Conservation (phyloP, 37 sponge, comb jelly and placozoan species). For the Haliclona indistincta region DNA sequence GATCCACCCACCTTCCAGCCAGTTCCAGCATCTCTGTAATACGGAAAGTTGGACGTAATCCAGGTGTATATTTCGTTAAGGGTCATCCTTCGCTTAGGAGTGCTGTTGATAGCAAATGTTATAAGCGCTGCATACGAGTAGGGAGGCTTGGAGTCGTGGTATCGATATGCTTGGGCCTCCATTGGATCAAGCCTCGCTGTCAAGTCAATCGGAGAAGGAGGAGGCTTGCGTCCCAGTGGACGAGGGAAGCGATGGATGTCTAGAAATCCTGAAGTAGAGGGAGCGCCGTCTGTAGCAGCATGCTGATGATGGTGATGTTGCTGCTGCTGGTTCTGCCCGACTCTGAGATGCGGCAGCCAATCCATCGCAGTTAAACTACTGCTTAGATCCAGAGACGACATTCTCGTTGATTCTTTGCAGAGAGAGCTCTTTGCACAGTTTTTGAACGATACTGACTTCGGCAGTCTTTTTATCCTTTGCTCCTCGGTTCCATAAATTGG, state of each 20-base stretch:
- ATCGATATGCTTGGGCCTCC: constrained; percentile 68
- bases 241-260: neutral
- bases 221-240: constrained; percentile 60
- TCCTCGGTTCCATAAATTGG: too few species aligned
- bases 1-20: constrained; percentile 90
- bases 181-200: constrained; percentile 69
- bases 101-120: constrained; percentile 93
- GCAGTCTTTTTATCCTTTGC: too few species aligned
- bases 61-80: constrained; percentile 94
- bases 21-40: constrained; percentile 86
- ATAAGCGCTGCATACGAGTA: constrained; percentile 94
- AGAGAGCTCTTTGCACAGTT: too few species aligned
- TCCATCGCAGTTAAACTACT: constrained; percentile 86
- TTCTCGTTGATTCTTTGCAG: constrained; percentile 13
- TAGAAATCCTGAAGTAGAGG: too few species aligned
- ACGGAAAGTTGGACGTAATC: constrained; percentile 90
- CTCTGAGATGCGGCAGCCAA: constrained; percentile 71
- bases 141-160: constrained; percentile 85
- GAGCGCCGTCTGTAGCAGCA: neutral
- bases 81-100: constrained; percentile 69
- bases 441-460: too few species aligned
- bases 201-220: constrained; percentile 76
- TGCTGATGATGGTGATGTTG: neutral
- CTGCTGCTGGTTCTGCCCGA: constrained; percentile 4
- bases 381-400: constrained; percentile 45